Base-by-base conservation (phyloP, 2,888 invertebrate genomes). In the Ferdinandea cuprea region DNA sequence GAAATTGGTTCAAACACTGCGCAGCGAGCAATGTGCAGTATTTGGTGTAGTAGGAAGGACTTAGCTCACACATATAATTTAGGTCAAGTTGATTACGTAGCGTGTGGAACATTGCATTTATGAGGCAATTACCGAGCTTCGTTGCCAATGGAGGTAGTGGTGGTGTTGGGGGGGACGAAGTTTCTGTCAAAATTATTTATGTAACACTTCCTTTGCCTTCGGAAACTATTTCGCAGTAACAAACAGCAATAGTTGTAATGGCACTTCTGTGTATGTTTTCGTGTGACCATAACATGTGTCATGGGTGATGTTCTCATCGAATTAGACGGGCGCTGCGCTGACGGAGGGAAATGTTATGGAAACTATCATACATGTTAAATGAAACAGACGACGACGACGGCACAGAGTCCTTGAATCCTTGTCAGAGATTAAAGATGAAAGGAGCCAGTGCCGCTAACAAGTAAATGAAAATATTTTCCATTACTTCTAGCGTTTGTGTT, bases 1-100 rank as follows among this genome's bases (percentile, higher is more conserved):
- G 81, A 81, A 81, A 81, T 81, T 71, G 65, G 65, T 71, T 71
- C 35, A 63, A 76, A 65, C 40, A 58, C 44, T 65, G 42, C 50
- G 54, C 17, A 58, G 42, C 30, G 5, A 21, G 28, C 54, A 54
- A 63, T 73, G 56, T 63, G 56, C 73, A 73, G 13, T 13, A 28
- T 9, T 28, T 15, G 17, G 17, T 37, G 17, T 21, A n/a, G 37
- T 9, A 9, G 17, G 2, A 13, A 8, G 35, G 0, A 5, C 37
- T 35, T n/a, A n/a, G 0, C 25, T 13, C 37, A 9, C 28, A 21
- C 17, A 40, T 19, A 32, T 37, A 74, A 40, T 50, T n/a, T 21
- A 50, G 74, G 74, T 74, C 74, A 74, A 74, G 74, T 74, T 74
- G 74, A 74, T 74, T 66, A 74, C 40, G 48, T 73, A 65, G 65